Evolutionary conservation across 2,888 invertebrate genomes (phyloP), one percentile per base, ranked within the genome.

Genomic region (Dyspetes luteomarginatus): DNA sequence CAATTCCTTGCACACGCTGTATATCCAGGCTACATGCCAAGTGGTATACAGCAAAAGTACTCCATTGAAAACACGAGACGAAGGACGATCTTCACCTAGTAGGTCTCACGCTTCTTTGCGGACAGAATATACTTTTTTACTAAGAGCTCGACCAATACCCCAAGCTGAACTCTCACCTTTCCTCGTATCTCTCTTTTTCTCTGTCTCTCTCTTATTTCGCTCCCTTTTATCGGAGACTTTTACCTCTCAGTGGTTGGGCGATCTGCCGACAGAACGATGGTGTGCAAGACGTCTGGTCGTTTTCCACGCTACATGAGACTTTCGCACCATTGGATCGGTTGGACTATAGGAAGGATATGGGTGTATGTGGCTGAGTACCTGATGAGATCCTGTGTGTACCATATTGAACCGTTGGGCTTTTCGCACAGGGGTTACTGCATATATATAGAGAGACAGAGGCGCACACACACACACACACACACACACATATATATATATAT

Each of bases 251-350:
- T 72, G 36, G 43, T 55, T 24, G 50, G 36, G 28, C 41, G 43
- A 28, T 65, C 56, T 26, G 12, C 17, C 43, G 24, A 48, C 36
- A 15, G 45, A 73, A 48, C 60, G 74, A 45, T 69, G 71, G 45
- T 65, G 65, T 36, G 58, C 64, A 50, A 45, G 64, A 67, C 56
- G 77, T 73, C 77, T 62, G 76, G 60, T 68, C 73, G 77, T 81
- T 78, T 78, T 78, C 81, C 78, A 74, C 78, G 74, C 73, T 71
- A 56, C 73, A 36, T 65, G 74, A 12, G 58, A 65, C 30, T 74
- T 81, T 73, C 60, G 69, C 69, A 78, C 74, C 74, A 71, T 74
- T 67, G 68, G 60, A 43, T 71, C 26, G 56, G 24, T 68, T 36
- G 43, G 7, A 62, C 30, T 36, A 60, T 22, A 43, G 55, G 41